A percentile compares a stretch with the other conserved stretches of the same genome.
Evolutionary conservation across 2,113 vertebrate genomes (phyloP).

Genomic region (Irena cyanogastra): DNA sequence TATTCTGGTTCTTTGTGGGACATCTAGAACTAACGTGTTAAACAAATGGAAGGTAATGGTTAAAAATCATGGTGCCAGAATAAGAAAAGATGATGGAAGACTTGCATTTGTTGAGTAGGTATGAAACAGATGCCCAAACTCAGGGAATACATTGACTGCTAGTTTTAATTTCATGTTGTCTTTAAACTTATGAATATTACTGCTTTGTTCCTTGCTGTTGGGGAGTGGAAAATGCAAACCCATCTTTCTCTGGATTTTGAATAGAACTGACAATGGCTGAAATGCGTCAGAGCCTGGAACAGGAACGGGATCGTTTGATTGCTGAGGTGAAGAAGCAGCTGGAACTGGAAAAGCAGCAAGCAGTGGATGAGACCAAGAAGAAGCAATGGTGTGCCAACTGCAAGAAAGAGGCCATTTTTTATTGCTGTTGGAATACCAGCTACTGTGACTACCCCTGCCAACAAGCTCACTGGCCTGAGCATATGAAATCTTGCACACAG

Average conservation of each 20-base stretch:
- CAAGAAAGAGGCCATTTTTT: constrained; percentile 97
- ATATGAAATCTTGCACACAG: constrained; percentile 98
- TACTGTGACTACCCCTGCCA: constrained; percentile 98
- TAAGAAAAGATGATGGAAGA: not conserved
- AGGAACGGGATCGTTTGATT: constrained; percentile 89
- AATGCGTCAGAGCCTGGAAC: constrained; percentile 97
- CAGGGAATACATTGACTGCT: not conserved
- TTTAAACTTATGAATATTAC: not conserved
- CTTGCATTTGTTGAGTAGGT: not conserved
- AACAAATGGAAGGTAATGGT: not conserved
- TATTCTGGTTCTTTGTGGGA: not conserved
- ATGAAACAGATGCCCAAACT: not conserved
- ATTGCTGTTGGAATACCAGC: constrained; percentile 98
- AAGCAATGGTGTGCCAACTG: constrained; percentile 98
- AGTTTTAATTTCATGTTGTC: not conserved
- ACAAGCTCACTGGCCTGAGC: constrained; percentile 97
- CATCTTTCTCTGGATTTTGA: not conserved
- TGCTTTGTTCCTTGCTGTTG: not conserved
- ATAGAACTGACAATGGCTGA: constrained; percentile 96
- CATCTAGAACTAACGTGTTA: not conserved
- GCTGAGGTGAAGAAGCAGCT: constrained; percentile 94
- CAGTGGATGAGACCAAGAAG: constrained; percentile 96
- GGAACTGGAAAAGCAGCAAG: constrained; percentile 92
- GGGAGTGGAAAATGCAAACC: not conserved
- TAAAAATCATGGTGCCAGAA: not conserved